Evolutionary conservation across 2,888 invertebrate species (phyloP).

Genomic region (Rhamnusium bicolor): DNA sequence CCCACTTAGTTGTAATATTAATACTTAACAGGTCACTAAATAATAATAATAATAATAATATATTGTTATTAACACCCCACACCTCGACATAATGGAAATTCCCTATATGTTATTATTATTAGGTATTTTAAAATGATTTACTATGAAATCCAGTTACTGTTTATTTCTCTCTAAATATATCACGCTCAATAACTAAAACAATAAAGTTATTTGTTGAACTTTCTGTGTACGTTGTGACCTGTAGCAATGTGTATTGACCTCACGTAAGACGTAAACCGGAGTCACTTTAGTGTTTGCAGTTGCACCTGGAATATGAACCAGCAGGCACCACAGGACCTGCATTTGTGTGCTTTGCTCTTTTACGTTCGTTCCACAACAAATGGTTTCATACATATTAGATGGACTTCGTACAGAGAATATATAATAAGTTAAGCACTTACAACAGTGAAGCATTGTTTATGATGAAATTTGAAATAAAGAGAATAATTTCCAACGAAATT

Average conservation of each 20-base stretch:
- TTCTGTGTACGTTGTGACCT: neutral
- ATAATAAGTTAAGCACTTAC: slow-evolving; percentile 11
- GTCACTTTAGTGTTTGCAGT: slow-evolving; percentile 47
- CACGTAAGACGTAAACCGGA: slow-evolving; percentile 31
- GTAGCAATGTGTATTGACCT: slow-evolving; percentile 13
- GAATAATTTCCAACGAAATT: neutral
- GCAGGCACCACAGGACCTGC: slow-evolving; percentile 7
- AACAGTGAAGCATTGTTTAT: neutral
- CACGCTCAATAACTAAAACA: neutral
- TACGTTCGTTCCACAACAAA: slow-evolving; percentile 28
- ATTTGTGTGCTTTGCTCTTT: slow-evolving; percentile 25
- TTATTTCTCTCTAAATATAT: neutral
- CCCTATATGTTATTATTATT: too few relatives aligned
- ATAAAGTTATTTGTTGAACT: neutral
- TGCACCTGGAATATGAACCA: slow-evolving; percentile 52
- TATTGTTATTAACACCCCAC: neutral
- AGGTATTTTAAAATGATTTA: neutral
- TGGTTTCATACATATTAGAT: slow-evolving; percentile 36
- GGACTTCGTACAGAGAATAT: slow-evolving; percentile 26
- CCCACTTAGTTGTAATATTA: too few relatives aligned
- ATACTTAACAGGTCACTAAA: too few relatives aligned
- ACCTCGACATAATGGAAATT: neutral
- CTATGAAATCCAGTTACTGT: neutral
- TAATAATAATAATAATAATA: neutral
- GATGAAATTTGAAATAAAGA: neutral